phyloP scores from a whole-genome alignment of 2,797 vertebrate genomes.

The Squalus acanthias region DNA sequence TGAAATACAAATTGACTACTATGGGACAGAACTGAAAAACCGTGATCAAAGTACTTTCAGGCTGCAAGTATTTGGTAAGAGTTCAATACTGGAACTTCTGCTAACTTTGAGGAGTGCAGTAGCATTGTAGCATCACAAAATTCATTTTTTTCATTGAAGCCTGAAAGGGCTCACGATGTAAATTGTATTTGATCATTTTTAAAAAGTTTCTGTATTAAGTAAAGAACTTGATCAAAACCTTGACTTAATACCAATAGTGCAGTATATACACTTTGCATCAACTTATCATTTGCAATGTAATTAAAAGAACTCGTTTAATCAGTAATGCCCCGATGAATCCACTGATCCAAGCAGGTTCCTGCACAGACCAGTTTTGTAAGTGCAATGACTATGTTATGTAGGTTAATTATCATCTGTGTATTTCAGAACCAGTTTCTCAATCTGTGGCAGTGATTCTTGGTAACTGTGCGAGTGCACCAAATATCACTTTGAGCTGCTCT shows the following conservation, averaged over 20 bases:
- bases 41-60: not conserved
- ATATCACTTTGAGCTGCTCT: conserved; percentile 12
- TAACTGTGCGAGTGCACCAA: not conserved
- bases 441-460: not conserved
- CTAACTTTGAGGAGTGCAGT: not conserved
- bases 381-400: not conserved
- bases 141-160: not conserved
- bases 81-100: not conserved
- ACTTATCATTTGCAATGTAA: not conserved
- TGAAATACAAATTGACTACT: conserved; percentile 22
- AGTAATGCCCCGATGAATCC: too few species aligned
- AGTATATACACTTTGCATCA: not conserved
- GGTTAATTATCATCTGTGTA: not conserved
- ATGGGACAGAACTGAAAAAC: not conserved
- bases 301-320: not conserved
- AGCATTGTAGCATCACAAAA: not conserved
- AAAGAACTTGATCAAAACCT: not conserved
- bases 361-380: not conserved
- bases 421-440: conserved; percentile 25
- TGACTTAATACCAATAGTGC: not conserved
- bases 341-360: too few species aligned
- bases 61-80: conserved; percentile 20
- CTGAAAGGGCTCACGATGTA: not conserved
- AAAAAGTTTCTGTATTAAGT: not conserved
- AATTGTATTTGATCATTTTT: not conserved